Evolutionary conservation across 1,140 invertebrate genomes (phyloP), one percentile per base, ranked within the genome.

Genomic region (Nixonia krombeini): DNA sequence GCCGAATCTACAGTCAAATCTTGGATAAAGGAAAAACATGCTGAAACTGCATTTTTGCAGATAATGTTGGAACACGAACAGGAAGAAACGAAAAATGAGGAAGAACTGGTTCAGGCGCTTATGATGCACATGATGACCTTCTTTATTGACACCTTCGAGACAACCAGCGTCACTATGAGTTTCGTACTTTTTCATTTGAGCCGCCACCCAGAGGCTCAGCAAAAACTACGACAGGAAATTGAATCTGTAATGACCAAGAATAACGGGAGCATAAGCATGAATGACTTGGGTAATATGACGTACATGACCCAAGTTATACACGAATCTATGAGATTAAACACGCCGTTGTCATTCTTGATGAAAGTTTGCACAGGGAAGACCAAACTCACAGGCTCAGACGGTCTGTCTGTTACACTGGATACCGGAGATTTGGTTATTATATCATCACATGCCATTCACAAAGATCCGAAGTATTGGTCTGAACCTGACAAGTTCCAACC

Each of bases 401-500:
- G 74, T 1, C 0, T 72, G 0, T 44, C 33, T 4, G n/a, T n/a
- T n/a, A n/a, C 67, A 38, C 23, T 3, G n/a, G 5, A 13, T 74
- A 0, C 74, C 4, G 72, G 53, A 1, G 53, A 18, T 0, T 25
- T 58, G 1, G 75, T 88, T 1, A 40, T 61, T 5, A 73, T 88
- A 16, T 79, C 87, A 0, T 44, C 85, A 0, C 64, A 71, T 12
- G 82, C 73, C 0, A 18, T 90, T 2, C 88, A 90, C 41, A 72
- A 72, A 9, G 82, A 87, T 73, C 75, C 81, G 7, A 62, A 82
- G 0, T 73, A 84, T 51, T 90, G 83, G 83, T 67, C 81, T 0
- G 73, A 89, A 28, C 87, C 89, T 0, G 62, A 83, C 2, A 69
- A 59, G 41, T 90, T 89, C 58, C 71, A 84, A 49, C 89, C 89